These are phyloP conservation scores for Lagria hirta DNA, from an alignment of 2,888 invertebrate species.

Conservation along the genomic window DNA sequence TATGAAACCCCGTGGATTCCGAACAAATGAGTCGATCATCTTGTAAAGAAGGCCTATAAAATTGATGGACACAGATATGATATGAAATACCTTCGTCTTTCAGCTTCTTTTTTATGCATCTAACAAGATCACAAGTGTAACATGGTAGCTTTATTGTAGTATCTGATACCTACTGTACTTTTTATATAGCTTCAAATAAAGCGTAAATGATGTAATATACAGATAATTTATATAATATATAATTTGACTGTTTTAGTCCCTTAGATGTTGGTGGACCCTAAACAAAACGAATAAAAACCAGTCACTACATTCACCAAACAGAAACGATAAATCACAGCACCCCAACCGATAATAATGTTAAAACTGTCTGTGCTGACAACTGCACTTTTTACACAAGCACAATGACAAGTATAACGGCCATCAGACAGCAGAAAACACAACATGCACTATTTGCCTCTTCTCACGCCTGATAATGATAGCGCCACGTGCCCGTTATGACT, in stretches of 20 bases:
- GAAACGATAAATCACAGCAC: slow-evolving; percentile 30
- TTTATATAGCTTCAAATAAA: too few relatives aligned
- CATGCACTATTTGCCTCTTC: slow-evolving; percentile 40
- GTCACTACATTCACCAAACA: slow-evolving; percentile 11
- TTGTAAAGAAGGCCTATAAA: too few relatives aligned
- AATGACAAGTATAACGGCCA: slow-evolving; percentile 30
- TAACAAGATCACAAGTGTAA: too few relatives aligned
- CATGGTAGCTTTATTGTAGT: too few relatives aligned
- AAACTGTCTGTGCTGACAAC: slow-evolving; percentile 30
- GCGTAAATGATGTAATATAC: too few relatives aligned
- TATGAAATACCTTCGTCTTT: too few relatives aligned
- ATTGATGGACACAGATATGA: too few relatives aligned
- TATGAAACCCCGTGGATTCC: slow-evolving; percentile 32
- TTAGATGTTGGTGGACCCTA: too few relatives aligned
- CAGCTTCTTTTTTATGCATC: too few relatives aligned
- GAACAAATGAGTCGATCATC: slow-evolving; percentile 45
- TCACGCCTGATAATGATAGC: slow-evolving; percentile 54
- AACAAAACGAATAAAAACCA: slow-evolving; percentile 14
- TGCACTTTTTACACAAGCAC: slow-evolving; percentile 32
- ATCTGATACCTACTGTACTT: too few relatives aligned
- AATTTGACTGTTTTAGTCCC: too few relatives aligned
- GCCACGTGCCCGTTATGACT: slow-evolving; percentile 48
- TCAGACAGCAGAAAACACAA: slow-evolving; percentile 8
- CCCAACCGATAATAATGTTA: slow-evolving; percentile 18
- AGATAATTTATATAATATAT: too few relatives aligned